phyloP scores from a whole-genome alignment of 2,888 invertebrate species.

The Gerris lacustris region DNA sequence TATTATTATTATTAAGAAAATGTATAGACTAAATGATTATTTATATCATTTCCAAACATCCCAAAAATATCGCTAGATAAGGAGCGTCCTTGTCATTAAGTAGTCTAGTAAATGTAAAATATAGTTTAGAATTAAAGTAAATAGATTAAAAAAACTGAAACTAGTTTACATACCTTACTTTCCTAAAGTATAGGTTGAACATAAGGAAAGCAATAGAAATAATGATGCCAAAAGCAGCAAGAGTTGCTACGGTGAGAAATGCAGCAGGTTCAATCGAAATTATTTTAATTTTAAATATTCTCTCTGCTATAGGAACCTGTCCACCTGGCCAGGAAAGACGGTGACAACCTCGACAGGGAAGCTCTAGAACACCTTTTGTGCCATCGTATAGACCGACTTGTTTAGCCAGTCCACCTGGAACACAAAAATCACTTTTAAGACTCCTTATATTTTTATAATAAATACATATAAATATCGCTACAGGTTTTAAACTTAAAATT shows the following conservation, averaged over 20 bases:
- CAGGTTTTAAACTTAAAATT: too few species aligned
- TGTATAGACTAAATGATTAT: too few species aligned
- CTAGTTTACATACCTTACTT: slow-evolving; percentile 51
- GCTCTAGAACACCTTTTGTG: slow-evolving; percentile 48
- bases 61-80: too few species aligned
- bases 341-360: slow-evolving; percentile 56
- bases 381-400: slow-evolving; percentile 58
- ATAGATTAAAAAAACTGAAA: too few species aligned
- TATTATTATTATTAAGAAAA: too few species aligned
- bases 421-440: not conserved
- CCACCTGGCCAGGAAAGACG: slow-evolving; percentile 61
- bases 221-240: slow-evolving; percentile 62
- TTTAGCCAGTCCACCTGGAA: slow-evolving; percentile 53
- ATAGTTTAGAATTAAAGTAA: too few species aligned
- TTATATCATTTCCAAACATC: too few species aligned
- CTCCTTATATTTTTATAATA: too few species aligned
- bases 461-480: too few species aligned
- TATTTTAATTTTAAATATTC: slow-evolving; percentile 59
- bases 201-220: slow-evolving; percentile 62
- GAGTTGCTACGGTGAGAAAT: slow-evolving; percentile 56
- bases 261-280: slow-evolving; percentile 66
- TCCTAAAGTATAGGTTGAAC: slow-evolving; percentile 71
- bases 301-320: slow-evolving; percentile 64
- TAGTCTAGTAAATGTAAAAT: too few species aligned
- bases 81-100: too few species aligned